Evolutionary conservation across 64 coral and sea anemone species (phyloP).

Genomic region (Montipora foliosa): DNA sequence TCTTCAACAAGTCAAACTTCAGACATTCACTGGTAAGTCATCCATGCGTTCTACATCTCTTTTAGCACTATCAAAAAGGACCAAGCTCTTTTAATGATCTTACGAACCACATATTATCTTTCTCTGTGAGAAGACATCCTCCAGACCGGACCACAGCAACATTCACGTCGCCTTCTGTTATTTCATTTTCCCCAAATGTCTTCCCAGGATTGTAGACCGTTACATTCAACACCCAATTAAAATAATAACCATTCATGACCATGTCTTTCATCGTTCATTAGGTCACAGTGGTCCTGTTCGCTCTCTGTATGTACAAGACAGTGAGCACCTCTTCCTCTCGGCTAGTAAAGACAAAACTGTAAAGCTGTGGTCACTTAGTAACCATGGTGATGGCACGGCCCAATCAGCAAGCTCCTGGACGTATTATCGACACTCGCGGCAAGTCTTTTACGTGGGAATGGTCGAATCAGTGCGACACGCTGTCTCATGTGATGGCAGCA

Average conservation of each 20-base stretch:
- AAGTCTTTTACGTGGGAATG: constrained; percentile 93
- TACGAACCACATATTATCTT: no score
- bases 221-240: no score
- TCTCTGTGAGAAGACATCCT: no score
- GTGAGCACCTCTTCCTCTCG: constrained; percentile 93
- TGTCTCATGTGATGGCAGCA: constrained; percentile 89
- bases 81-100: no score
- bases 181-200: no score
- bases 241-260: no score
- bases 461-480: constrained; percentile 86
- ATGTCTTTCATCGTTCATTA: neutral
- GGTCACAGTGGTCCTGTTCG: constrained; percentile 91
- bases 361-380: constrained; percentile 97
- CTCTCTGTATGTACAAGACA: constrained; percentile 90
- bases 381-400: constrained; percentile 97
- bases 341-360: constrained; percentile 98
- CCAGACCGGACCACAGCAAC: no score
- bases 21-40: constrained; percentile 90
- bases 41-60: neutral
- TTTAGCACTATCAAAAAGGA: neutral
- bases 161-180: no score
- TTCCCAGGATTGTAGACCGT: no score
- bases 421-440: constrained; percentile 78
- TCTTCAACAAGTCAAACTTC: constrained; percentile 86
- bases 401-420: constrained; percentile 99